Base-by-base conservation (phyloP, 2,113 vertebrate species). In the Danionella cerebrum region DNA sequence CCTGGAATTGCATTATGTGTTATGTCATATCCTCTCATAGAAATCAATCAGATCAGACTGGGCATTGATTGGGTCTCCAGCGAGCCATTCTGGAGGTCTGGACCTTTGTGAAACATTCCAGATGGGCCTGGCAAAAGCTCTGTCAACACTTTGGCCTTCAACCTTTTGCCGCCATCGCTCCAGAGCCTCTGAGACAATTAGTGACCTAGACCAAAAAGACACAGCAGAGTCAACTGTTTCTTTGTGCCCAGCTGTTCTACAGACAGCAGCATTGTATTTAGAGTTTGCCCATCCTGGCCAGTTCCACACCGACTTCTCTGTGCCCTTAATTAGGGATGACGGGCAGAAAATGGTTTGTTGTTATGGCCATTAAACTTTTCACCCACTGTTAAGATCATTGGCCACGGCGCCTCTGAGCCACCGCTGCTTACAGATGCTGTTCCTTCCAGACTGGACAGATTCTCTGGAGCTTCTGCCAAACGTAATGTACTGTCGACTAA, bases 321-420 rank as follows among this genome's bases (percentile, higher is more conserved):
- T n/a, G n/a, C 63, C 39, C 25, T 27, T 71, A 54, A 69, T 78
- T 59, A 44, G 45, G 36, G 31, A 57, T 57, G 77, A 69, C 65
- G 50, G 59, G 41, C 71, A 19, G 36, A 74, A 76, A 76, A 72
- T 64, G 66, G 55, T 53, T 31, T 45, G 60, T 69, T 39, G 69
- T 67, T 59, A 74, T 69, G 65, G 63, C 66, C 55, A 69, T 76
- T 74, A 75, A 74, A 72, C 69, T 65, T 51, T 70, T 76, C 69
- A 76, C 70, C 65, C 69, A 59, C 29, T 38, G 69, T 74, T 71
- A 70, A 41, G 29, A 41, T 72, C 75, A 72, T 21, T 59, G 64
- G 50, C 52, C 45, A 16, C 24, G n/a, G 41, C 27, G 14, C 27
- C 38, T n/a, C 35, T 55, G 8, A 42, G 9, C 27, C 57, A 31